phyloP scores from a whole-genome alignment of 1,140 invertebrate species.

The Drosophila insularis region DNA sequence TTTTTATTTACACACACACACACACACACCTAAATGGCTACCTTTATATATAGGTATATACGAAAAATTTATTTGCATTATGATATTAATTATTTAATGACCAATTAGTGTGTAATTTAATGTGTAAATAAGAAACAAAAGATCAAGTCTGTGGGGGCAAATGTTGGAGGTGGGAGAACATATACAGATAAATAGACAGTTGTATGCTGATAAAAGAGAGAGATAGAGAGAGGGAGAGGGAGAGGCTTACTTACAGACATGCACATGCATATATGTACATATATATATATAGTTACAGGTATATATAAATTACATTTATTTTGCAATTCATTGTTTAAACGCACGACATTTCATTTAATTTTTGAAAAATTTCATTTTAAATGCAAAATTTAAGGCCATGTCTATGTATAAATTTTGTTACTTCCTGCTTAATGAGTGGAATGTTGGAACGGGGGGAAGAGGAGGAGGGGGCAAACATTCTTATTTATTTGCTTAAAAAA shows the following conservation, averaged over 20 bases:
- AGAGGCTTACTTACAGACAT: not conserved
- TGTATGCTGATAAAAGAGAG: not conserved
- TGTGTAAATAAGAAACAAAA: constrained; percentile 11
- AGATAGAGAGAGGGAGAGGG: not conserved
- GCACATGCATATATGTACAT: not conserved
- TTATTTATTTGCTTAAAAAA: not conserved
- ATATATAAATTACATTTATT: constrained; percentile 6
- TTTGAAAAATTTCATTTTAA: constrained; percentile 54
- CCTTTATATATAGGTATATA: not conserved
- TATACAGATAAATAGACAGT: not conserved
- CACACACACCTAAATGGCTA: not conserved
- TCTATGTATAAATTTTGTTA: not conserved
- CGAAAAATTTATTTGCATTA: constrained; percentile 19
- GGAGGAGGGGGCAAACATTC: not conserved
- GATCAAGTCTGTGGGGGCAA: constrained; percentile 31
- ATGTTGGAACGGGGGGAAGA: too few relatives aligned
- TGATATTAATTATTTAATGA: constrained; percentile 65
- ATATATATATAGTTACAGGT: not conserved
- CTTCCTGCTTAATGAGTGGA: not conserved
- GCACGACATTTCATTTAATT: constrained; percentile 46
- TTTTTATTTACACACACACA: not conserved
- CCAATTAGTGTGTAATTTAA: constrained; percentile 50
- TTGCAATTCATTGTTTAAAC: constrained; percentile 15
- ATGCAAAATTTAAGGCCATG: constrained; percentile 26
- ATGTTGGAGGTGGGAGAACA: not conserved